phyloP scores from a whole-genome alignment of 2,797 vertebrate genomes.

The Acanthurus tractus region DNA sequence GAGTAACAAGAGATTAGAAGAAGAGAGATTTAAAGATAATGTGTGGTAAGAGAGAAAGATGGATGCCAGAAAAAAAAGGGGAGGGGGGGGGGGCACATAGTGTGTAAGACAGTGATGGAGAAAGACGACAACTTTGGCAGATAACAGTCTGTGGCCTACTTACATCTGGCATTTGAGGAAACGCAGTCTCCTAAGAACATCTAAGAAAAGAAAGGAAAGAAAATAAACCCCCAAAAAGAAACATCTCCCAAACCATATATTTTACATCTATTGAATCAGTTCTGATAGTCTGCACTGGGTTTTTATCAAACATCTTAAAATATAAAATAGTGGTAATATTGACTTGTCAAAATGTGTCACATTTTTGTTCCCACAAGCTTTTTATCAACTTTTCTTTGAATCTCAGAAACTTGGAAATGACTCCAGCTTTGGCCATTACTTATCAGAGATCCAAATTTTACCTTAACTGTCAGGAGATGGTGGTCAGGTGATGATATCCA shows the following conservation, averaged over 20 bases:
- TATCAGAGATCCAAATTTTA: background rate
- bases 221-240: background rate
- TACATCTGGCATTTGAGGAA: slow-evolving; percentile 53
- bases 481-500: background rate
- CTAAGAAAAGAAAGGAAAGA: slow-evolving; percentile 11
- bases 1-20: slow-evolving; percentile 69
- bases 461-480: background rate
- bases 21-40: slow-evolving; percentile 62
- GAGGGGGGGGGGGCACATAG: slow-evolving; percentile 38
- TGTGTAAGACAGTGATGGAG: slow-evolving; percentile 58
- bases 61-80: slow-evolving; percentile 63
- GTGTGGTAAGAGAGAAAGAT: slow-evolving; percentile 59
- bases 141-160: slow-evolving; percentile 61
- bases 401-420: background rate
- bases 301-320: background rate
- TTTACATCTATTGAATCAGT: background rate
- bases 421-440: background rate
- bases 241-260: background rate
- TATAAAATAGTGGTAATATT: background rate
- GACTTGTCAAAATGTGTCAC: background rate
- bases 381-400: background rate
- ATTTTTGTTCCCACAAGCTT: background rate
- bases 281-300: background rate
- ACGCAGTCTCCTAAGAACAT: slow-evolving; percentile 12
- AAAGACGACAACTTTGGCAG: slow-evolving; percentile 52